Base-by-base conservation (phyloP, 1,140 invertebrate species). In the Pogonomyrmex barbatus region DNA sequence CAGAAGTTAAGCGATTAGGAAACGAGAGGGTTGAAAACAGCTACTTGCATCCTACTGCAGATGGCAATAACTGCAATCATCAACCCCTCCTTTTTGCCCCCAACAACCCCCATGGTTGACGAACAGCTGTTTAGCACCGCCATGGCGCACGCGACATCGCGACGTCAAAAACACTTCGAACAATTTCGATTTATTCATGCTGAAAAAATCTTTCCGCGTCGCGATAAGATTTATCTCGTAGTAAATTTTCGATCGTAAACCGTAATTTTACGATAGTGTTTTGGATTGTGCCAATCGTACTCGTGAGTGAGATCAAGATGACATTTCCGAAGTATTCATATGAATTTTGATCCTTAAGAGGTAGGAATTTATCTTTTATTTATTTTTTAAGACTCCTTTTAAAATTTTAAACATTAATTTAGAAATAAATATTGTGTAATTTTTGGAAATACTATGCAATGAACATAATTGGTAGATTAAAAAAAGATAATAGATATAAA, bases 131-230 rank as follows among this genome's bases (percentile, higher is more conserved):
- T 90, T 77, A 47, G 47, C 73, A 85, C 76, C 86, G 89, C 86
- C 86, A 90, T 90, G 89, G 89, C 89, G 83, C 88, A 90, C 89
- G 89, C 89, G 89, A 90, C 86, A 79, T 77, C 60, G 77, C 60
- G 65, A 76, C 75, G 68, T 88, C 86, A 58, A 73, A 90, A 60
- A 83, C 82, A 78, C 17, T 90, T 36, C 17, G 70, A 62, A 39
- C 50, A 36, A 73, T 88, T 88, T 65, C 86, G 45, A 78, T n/a
- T 83, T 71, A 62, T 71, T 54, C 71, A 47, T 68, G 71, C 63
- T 65, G 60, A 78, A 63, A 83, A 45, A 12, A 36, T 88, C 75
- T 86, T 88, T 45, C 70, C 86, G 77, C 39, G 82, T 45, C 17
- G 45, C 30, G 70, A 65, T 47, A 81, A 76, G 36, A 67, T 54